Percentiles rank a stretch among this genome's conserved stretches.
Conservation (phyloP, 2,888 invertebrate species). For the Zhuqinia jingwanae region DNA sequence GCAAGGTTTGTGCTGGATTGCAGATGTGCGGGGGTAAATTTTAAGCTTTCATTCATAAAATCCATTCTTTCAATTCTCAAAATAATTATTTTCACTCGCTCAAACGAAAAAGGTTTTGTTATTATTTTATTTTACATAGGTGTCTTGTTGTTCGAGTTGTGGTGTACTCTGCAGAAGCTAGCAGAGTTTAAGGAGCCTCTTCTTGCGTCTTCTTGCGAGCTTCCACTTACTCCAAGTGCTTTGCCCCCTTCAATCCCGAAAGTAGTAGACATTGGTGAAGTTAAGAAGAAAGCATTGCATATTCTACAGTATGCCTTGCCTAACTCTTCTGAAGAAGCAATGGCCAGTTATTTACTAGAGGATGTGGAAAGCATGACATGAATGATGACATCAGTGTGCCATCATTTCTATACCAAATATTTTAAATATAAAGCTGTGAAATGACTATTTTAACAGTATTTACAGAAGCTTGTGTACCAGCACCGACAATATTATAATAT, state of each 20-base stretch:
- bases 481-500: not conserved
- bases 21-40: conserved; percentile 72
- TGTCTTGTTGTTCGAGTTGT: conserved; percentile 74
- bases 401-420: no score
- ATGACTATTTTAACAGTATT: not conserved
- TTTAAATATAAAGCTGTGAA: not conserved
- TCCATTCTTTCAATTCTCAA: no score
- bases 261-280: not conserved
- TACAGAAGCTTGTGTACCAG: not conserved
- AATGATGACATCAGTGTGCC: not conserved
- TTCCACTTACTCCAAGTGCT: not conserved
- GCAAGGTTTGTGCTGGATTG: conserved; percentile 67
- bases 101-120: not conserved
- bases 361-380: not conserved
- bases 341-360: conserved; percentile 55
- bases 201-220: not conserved
- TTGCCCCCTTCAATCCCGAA: not conserved
- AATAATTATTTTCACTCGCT: not conserved
- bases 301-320: conserved; percentile 70
- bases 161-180: conserved; percentile 67
- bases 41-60: not conserved
- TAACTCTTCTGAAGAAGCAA: conserved; percentile 70
- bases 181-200: conserved; percentile 26
- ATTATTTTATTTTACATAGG: conserved; percentile 58
- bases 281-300: conserved; percentile 57